A percentile compares a stretch with the other conserved stretches of the same genome.
Evolutionary conservation across 2,888 invertebrate species (phyloP).

Genomic region (Drosophila cracens): DNA sequence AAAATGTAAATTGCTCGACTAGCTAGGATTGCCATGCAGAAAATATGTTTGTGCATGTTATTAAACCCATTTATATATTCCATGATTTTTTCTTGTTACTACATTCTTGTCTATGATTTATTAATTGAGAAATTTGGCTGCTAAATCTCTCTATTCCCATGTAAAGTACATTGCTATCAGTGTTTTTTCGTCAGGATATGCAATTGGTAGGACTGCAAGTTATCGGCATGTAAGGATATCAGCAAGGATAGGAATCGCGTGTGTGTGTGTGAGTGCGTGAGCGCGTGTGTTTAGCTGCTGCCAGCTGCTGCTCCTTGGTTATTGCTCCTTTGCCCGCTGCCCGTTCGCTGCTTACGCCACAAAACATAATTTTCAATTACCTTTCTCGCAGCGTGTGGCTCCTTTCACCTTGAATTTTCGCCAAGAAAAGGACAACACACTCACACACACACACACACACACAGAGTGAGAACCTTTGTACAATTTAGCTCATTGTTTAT

Average conservation of each 20-base stretch:
- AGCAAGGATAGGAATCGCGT: background rate
- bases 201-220: background rate
- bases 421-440: constrained; percentile 75
- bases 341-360: constrained; percentile 65
- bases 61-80: background rate
- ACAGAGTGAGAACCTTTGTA: constrained; percentile 46
- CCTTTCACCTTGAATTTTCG: constrained; percentile 75
- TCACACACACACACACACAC: constrained; percentile 6
- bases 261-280: constrained; percentile 6
- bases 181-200: background rate
- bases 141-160: background rate
- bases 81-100: background rate
- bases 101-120: background rate
- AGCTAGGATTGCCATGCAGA: background rate
- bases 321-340: constrained; percentile 37
- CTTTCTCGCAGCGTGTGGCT: constrained; percentile 81
- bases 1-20: background rate
- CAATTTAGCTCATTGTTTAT: constrained; percentile 75
- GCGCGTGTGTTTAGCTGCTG: constrained; percentile 34
- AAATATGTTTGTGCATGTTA: background rate
- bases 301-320: constrained; percentile 62
- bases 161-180: background rate
- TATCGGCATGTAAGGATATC: constrained; percentile 5
- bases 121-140: background rate
- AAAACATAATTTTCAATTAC: constrained; percentile 80